These are phyloP conservation scores for Cerceris ruficornis DNA, from an alignment of 2,888 invertebrate species.

Conservation along the genomic window DNA sequence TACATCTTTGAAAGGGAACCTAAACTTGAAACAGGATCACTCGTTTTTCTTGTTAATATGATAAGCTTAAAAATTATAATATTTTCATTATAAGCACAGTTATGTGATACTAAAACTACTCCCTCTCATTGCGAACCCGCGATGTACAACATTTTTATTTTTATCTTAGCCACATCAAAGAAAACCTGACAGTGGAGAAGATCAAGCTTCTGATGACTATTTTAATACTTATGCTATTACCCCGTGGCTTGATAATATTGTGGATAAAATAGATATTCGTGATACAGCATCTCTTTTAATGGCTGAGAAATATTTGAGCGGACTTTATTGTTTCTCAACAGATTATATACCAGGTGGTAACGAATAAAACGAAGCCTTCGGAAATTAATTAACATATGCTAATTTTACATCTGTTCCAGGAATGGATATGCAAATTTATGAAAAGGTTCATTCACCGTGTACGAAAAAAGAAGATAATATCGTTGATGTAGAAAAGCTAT, in stretches of 20 bases:
- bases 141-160: background rate
- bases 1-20: conserved; percentile 54
- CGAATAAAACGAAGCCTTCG: background rate
- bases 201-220: conserved; percentile 7
- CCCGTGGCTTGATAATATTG: conserved; percentile 57
- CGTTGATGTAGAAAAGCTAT: conserved; percentile 6
- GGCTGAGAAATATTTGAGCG: conserved; percentile 55
- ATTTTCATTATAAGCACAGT: background rate
- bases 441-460: conserved; percentile 11
- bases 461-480: conserved; percentile 5
- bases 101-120: background rate
- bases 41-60: conserved; percentile 42
- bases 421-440: conserved; percentile 35
- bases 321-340: conserved; percentile 56
- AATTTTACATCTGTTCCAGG: conserved; percentile 10
- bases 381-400: background rate
- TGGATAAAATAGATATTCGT: conserved; percentile 59
- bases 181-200: conserved; percentile 29
- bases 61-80: conserved; percentile 8
- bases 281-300: conserved; percentile 60
- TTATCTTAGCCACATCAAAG: conserved; percentile 27
- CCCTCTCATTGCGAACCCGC: background rate
- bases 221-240: conserved; percentile 48
- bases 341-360: conserved; percentile 41
- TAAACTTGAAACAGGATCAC: conserved; percentile 47